These are phyloP conservation scores for Ranitomeya imitator DNA, from an alignment of 2,113 vertebrate species.

Conservation along the genomic window DNA sequence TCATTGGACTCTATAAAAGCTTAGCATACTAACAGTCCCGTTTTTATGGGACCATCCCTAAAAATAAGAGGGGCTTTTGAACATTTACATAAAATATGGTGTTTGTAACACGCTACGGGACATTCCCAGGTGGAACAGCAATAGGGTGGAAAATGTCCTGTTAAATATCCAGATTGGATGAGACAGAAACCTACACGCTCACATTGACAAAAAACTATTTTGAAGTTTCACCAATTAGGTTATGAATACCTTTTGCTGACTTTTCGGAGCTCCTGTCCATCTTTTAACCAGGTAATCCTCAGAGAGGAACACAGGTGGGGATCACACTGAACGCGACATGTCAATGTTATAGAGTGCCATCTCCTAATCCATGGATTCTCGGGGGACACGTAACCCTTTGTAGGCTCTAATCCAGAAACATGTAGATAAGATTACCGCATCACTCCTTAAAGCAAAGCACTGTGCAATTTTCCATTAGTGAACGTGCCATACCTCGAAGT, in stretches of 20 bases:
- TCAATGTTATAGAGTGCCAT: constrained; percentile 78
- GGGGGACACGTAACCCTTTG: constrained; percentile 77
- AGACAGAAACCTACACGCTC: no score
- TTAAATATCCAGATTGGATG: no score
- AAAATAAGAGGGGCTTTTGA: no score
- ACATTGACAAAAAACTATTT: no score
- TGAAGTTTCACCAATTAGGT: neutral
- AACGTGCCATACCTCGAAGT: constrained; percentile 79
- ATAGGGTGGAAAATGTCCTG: no score
- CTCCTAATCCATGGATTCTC: constrained; percentile 77
- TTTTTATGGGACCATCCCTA: no score
- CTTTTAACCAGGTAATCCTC: constrained; percentile 87
- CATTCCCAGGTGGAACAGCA: no score
- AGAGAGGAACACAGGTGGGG: constrained; percentile 80
- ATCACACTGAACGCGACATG: constrained; percentile 84
- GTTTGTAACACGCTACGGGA: no score
- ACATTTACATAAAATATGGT: no score
- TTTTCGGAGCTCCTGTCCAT: constrained; percentile 71
- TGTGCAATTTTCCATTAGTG: neutral
- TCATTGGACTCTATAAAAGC: no score
- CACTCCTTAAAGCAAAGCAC: neutral
- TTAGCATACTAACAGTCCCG: no score
- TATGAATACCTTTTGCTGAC: constrained; percentile 10
- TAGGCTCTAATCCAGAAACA: constrained; percentile 79
- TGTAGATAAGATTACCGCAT: constrained; percentile 37